Evolutionary conservation across 2,113 vertebrate species (phyloP), one percentile per base, ranked within the genome.

Genomic region (Rhinolophus ferrumequinum): DNA sequence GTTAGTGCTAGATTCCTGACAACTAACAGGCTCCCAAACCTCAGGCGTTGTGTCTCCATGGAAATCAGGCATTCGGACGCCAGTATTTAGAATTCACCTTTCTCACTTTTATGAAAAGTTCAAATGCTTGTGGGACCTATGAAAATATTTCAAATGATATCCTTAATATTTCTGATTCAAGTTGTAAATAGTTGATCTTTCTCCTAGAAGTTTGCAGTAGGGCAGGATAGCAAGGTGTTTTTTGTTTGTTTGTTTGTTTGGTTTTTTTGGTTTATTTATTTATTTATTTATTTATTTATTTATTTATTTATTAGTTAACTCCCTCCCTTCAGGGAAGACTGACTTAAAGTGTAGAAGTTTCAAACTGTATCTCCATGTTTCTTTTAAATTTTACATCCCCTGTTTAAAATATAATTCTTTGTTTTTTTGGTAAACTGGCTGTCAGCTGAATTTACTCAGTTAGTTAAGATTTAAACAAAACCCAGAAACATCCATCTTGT

Each of bases 141-240:
- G 77, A 84, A 95, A 94, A 86, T 73, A 54, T 79, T 96, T 95
- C 50, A 88, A 72, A 83, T 87, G 22, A 62, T 91, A 86, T 66
- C 80, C 28, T 50, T 90, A 58, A 83, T 64, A 66, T 69, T 83
- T 93, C 18, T 86, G 35, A 75, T 58, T 91, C 12, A 70, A 79
- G 18, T 50, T 91, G 38, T 21, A 93, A 93, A 92, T 28, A 15
- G 60, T 50, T 75, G 30, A 62, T 41, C 72, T 90, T 90, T 92
- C 38, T 84, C 66, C 81, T 85, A 35, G 58, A 66, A 87, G 6
- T 2, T 35, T 54, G 12, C 33, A 2, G 10, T 60, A 38, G 19
- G 26, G 33, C 94, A 86, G 28, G 19, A 52, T 4, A 89, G 22
- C 5, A 33, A 91, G 33, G 62, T 14, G 6, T 41, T 41, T 41